Base-by-base conservation (phyloP, 2,797 vertebrate genomes). In the Scolopax bukidnonensis region DNA sequence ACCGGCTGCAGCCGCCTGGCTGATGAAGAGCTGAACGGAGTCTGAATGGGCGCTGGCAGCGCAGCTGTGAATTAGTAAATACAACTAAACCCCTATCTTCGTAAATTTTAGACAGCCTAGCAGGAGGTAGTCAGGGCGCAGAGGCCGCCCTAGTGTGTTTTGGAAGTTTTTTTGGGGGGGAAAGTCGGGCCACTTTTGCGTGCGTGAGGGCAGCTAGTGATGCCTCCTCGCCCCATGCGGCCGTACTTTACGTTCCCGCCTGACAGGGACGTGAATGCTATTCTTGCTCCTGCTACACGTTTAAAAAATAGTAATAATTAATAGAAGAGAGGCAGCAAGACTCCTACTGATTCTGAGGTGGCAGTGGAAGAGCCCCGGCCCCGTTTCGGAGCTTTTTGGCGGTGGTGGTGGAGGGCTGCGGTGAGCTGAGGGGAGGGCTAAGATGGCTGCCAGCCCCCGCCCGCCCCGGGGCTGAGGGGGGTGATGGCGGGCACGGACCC, bases 151-250 rank as follows among this genome's bases (percentile, higher is more conserved):
- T 8, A n/a, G 8, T 1, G 10, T 3, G 23, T 33, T 81, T 8
- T 19, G 15, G 14, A 24, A 33, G 18, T 9, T 0, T 10, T 74
- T 57, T 45, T 41, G 2, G 3, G 0, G 1, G 20, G 61, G 11
- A 6, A 61, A 74, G 2, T 13, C 6, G 8, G 9, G 23, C 6
- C 13, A 4, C 6, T 60, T 92, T 70, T 20, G 50, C 25, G 54
- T 2, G 11, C 3, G 0, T 50, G 1, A 21, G 16, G 21, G 28
- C 50, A 43, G 60, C 1, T 9, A 16, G 14, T 1, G 4, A 30
- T 1, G 43, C 16, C 47, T 12, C 36, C 27, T 40, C 4, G 0
- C 40, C 16, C 18, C 25, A 16, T 8, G 36, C 56, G 12, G 45
- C 30, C 38, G 7, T 4, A 54, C 15, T 11, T 17, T 2, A n/a